Evolutionary conservation across 2,888 invertebrate genomes (phyloP).

Genomic region (Sinhomidia bicolor): DNA sequence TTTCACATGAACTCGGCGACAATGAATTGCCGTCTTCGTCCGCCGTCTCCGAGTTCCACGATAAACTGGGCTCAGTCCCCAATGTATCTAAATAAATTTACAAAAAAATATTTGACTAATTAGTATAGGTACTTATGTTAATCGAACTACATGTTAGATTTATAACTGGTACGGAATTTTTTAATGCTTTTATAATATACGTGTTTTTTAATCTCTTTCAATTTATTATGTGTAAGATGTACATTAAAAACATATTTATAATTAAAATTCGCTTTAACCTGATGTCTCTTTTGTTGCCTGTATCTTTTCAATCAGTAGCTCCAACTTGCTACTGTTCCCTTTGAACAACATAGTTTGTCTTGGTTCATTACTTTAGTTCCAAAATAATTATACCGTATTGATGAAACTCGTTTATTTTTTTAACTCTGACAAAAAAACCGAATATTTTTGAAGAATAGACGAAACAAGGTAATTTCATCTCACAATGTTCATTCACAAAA

Average conservation of each 20-base stretch:
- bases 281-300: conserved; percentile 90
- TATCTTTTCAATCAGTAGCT: conserved; percentile 93
- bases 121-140: background rate
- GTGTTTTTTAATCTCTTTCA: too few relatives aligned
- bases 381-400: background rate
- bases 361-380: conserved; percentile 53
- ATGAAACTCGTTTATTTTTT: background rate
- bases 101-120: conserved; percentile 3
- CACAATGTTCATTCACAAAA: background rate
- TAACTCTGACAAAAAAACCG: conserved; percentile 1
- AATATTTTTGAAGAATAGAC: background rate
- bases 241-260: background rate
- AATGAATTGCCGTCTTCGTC: conserved; percentile 82
- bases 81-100: conserved; percentile 85
- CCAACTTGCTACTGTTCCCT: conserved; percentile 92
- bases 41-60: conserved; percentile 87
- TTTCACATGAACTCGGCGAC: conserved; percentile 85
- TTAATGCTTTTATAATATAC: too few relatives aligned
- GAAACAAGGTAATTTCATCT: too few relatives aligned
- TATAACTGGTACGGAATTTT: too few relatives aligned
- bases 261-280: conserved; percentile 56
- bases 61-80: conserved; percentile 86
- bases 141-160: too few relatives aligned
- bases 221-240: background rate
- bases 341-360: conserved; percentile 89